Evolutionary conservation across 2,888 invertebrate genomes (phyloP), one percentile per base, ranked within the genome.

Genomic region (Neocrepidodera transversa): DNA sequence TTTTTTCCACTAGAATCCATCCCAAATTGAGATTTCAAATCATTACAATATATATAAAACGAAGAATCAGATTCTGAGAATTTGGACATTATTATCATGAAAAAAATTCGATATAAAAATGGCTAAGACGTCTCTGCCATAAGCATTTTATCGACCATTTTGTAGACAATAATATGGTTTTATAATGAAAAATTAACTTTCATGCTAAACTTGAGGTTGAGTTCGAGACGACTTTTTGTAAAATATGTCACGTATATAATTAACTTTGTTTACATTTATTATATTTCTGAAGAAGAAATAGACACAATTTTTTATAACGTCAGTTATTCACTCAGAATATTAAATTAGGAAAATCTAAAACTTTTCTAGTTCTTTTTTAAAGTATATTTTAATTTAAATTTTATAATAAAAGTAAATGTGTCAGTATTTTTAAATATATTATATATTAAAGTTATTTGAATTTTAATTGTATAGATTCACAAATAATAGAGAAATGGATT

Each of bases 201-300:
- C 18, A 48, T 23, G n/a, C 6, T 13, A 47, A 51, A 55, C 13
- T 3, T 51, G 17, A 20, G 13, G 16, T 20, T 32, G 53, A 18
- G 20, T 18, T 13, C 26, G 18, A 49, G 43, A 45, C 8, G 32
- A 43, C 10, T 48, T 50, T 47, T 58, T 58, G 48, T 58, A 50
- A 45, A 51, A 50, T 45, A 42, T 43, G 53, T 62, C 61, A 62
- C 61, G 61, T 62, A 62, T 30, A 62, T 62, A 58, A 62, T 62
- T 62, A 58, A 58, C 35, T 62, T 58, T 58, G 61, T 62, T 62
- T 62, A 58, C 57, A 57, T 61, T 61, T 57, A 58, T 58, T 62
- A 54, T 58, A 50, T 55, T 55, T 18, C 55, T 18, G 35, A 56
- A 56, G 51, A 52, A 38, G 28, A 32, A 58, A 50, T 52, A 58